These are phyloP conservation scores for Papilio xuthus DNA, from an alignment of 1,140 invertebrate genomes.

Conservation along the genomic window DNA sequence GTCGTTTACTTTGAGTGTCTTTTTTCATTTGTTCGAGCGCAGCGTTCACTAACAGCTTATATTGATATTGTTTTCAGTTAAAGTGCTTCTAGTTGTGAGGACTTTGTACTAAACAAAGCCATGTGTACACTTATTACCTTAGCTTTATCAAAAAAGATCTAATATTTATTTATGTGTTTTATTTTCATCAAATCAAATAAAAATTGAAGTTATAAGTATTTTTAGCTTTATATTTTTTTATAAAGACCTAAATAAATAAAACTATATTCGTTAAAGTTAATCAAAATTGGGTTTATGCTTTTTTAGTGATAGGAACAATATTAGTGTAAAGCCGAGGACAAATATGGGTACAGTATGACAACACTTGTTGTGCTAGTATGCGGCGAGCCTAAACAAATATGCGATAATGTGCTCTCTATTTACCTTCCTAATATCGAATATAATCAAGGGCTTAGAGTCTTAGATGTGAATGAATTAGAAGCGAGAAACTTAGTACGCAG, in stretches of 20 bases:
- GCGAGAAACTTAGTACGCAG: neutral
- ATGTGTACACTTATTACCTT: neutral
- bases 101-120: neutral
- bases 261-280: neutral
- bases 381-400: conserved; percentile 37
- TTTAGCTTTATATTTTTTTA: too few species aligned
- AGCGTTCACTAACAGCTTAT: conserved; percentile 57
- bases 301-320: conserved; percentile 19
- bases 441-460: conserved; percentile 15
- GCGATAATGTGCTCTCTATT: conserved; percentile 30
- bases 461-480: conserved; percentile 14
- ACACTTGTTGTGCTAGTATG: conserved; percentile 33
- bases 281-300: conserved; percentile 8
- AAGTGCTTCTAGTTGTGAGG: conserved; percentile 30
- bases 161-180: neutral
- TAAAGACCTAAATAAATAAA: too few species aligned
- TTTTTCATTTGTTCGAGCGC: conserved; percentile 62
- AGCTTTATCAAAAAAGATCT: neutral
- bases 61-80: conserved; percentile 63
- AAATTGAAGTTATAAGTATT: too few species aligned
- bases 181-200: neutral
- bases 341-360: conserved; percentile 24
- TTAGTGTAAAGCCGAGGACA: conserved; percentile 31
- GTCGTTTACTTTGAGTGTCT: conserved; percentile 61
- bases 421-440: conserved; percentile 23